Base-by-base conservation (phyloP, 2,888 invertebrate genomes). In the Pemphredon lugubris region DNA sequence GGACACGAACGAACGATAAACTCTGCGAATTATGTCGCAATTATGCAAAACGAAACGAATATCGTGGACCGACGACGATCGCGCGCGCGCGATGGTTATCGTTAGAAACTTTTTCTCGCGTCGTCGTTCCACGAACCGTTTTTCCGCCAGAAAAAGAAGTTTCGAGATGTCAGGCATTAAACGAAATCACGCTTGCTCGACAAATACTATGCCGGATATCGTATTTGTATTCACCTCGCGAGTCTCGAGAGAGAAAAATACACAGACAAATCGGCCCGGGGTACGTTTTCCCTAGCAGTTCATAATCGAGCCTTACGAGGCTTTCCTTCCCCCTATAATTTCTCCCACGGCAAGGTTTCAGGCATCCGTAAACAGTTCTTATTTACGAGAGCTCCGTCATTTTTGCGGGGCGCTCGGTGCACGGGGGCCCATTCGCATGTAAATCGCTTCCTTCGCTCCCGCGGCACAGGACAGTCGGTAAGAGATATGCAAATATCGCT, bases 401-500 rank as follows among this genome's bases (percentile, higher is more conserved):
- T 84, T 86, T 83, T 85, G 79, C 78, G 73, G 68, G 63, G 60
- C n/a, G n/a, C n/a, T 61, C 76, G 60, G 59, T 70, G 79, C n/a
- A n/a, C n/a, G 80, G 67, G 59, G 73, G 73, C 73, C 83, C 77
- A 89, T 89, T 88, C 87, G 84, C 83, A 89, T 88, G 88, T 84
- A 88, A 89, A 89, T 88, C 76, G 82, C 63, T 75, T 79, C 77
- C 72, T 71, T 39, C 42, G 39, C 48, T 63, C 60, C 71, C 47
- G 60, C 20, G 42, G 39, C 61, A 53, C 44, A 58, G 63, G 66
- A 63, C 67, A 60, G 32, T 63, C 65, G 77, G 75, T 79, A 73
- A 65, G 82, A 86, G 86, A 86, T 88, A 89, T 89, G 89, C 87
- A 88, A 88, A 89, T 88, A 80, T 77, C 83, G 82, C 87, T 88